These are phyloP conservation scores for Micrastur ruficollis DNA, from an alignment of 2,797 vertebrate genomes.

Conservation along the genomic window DNA sequence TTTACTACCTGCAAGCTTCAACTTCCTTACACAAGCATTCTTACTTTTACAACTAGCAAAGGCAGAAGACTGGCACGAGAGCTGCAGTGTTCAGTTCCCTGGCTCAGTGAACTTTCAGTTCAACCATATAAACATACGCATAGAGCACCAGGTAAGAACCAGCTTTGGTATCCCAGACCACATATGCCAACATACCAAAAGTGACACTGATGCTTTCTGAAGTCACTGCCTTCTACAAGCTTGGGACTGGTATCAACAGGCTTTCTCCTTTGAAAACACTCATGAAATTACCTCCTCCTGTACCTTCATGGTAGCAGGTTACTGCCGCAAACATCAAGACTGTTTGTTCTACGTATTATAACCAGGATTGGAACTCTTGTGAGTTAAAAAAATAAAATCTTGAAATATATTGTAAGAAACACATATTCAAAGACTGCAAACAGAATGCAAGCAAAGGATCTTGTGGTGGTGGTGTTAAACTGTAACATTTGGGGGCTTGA, in stretches of 20 bases:
- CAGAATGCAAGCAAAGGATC: not conserved
- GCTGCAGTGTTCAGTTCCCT: not conserved
- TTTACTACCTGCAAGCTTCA: not conserved
- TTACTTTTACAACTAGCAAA: not conserved
- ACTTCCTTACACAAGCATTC: not conserved
- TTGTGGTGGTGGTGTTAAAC: not conserved
- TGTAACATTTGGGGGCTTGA: not conserved
- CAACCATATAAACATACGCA: not conserved
- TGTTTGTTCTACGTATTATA: not conserved
- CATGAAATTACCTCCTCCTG: not conserved
- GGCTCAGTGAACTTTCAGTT: not conserved
- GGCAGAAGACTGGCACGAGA: not conserved
- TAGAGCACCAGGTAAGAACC: not conserved
- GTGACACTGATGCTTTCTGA: not conserved
- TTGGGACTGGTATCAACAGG: not conserved
- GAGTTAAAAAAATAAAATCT: too few relatives aligned
- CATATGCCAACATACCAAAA: fast-evolving
- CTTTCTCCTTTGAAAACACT: not conserved
- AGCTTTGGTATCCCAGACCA: not conserved
- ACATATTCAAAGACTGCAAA: not conserved
- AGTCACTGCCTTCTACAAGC: not conserved
- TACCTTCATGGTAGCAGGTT: not conserved
- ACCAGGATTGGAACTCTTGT: not conserved
- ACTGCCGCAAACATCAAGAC: not conserved
- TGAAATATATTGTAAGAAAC: too few relatives aligned